phyloP scores from a whole-genome alignment of 2,113 vertebrate species.

The Hippocampus barbouri region DNA sequence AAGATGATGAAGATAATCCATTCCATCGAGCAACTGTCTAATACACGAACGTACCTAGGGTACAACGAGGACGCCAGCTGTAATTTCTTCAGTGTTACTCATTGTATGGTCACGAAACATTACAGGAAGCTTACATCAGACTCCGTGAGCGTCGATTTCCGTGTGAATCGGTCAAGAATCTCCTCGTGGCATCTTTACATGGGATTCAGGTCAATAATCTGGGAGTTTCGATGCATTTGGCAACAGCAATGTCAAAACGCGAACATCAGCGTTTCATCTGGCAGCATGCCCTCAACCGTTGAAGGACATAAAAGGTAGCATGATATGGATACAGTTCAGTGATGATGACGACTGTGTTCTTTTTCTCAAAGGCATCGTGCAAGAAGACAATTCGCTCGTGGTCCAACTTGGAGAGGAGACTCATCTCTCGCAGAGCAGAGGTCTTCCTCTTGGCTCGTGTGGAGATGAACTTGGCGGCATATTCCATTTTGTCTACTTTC shows the following conservation, averaged over 20 bases:
- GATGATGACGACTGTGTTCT: slow-evolving; percentile 84
- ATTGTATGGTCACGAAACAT: background rate
- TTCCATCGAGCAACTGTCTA: slow-evolving; percentile 85
- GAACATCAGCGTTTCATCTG: background rate
- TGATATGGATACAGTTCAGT: slow-evolving; percentile 87
- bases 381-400: slow-evolving; percentile 88
- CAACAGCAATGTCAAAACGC: background rate
- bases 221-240: background rate
- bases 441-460: slow-evolving; percentile 85
- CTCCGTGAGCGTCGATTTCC: slow-evolving; percentile 83
- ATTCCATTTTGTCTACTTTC: slow-evolving; percentile 81
- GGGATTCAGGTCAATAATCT: slow-evolving; percentile 48
- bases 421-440: slow-evolving; percentile 82
- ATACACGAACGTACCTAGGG: slow-evolving; percentile 84
- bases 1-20: slow-evolving; percentile 85
- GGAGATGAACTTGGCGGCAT: slow-evolving; percentile 91
- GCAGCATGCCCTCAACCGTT: background rate
- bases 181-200: slow-evolving; percentile 86
- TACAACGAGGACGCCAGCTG: background rate
- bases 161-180: slow-evolving; percentile 84
- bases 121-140: slow-evolving; percentile 79
- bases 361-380: slow-evolving; percentile 94
- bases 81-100: background rate
- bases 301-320: background rate
- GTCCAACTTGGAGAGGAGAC: slow-evolving; percentile 85